Conservation (phyloP, 2,888 invertebrate species). For the Agonopterix heracliana region DNA sequence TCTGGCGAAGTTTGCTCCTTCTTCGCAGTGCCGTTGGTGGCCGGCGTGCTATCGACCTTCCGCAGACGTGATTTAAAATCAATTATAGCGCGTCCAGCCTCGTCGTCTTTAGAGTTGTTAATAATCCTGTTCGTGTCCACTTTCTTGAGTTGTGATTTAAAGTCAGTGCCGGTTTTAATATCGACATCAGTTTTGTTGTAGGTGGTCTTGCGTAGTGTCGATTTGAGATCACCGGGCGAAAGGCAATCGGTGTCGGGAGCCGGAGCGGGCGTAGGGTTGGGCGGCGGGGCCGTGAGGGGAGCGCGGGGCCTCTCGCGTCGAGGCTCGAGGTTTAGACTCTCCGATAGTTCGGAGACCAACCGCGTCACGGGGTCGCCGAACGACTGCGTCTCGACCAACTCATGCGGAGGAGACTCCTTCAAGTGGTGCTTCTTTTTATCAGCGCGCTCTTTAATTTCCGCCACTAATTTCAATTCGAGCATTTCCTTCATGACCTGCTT, state of each 20-base stretch:
- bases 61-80: constrained; percentile 90
- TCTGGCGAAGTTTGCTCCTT: constrained; percentile 51
- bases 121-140: constrained; percentile 82
- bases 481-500: constrained; percentile 85
- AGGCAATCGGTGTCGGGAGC: constrained; percentile 30
- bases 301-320: constrained; percentile 39
- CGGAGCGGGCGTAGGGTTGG: constrained; percentile 24
- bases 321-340: constrained; percentile 84
- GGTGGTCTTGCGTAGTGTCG: constrained; percentile 63
- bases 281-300: constrained; percentile 28
- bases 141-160: constrained; percentile 83
- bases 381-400: constrained; percentile 14
- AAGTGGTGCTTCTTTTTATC: constrained; percentile 79
- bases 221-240: constrained; percentile 67
- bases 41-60: constrained; percentile 80
- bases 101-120: constrained; percentile 33
- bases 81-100: constrained; percentile 79
- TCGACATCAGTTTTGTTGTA: constrained; percentile 36
- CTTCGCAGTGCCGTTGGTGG: constrained; percentile 45
- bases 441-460: constrained; percentile 88
- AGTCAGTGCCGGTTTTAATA: constrained; percentile 60
- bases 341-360: constrained; percentile 89
- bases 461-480: constrained; percentile 86
- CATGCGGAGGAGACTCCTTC: constrained; percentile 70
- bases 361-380: constrained; percentile 86